phyloP scores from a whole-genome alignment of 2,113 vertebrate genomes.

The Coptodon rendalli region DNA sequence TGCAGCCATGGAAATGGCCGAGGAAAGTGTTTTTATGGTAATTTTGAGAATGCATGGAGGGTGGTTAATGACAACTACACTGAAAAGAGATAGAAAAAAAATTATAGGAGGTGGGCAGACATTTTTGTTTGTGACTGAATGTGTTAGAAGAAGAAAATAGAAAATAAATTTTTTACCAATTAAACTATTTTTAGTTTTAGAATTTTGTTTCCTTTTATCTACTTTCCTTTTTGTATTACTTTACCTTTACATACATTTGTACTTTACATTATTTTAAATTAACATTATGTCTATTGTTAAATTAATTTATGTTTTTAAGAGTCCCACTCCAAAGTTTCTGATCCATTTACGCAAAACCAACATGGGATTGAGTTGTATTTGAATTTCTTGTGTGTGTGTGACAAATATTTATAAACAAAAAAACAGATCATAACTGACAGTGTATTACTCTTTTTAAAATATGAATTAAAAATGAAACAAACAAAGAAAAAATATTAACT shows the following conservation, averaged over 20 bases:
- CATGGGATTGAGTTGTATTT: background rate
- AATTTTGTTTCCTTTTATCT: background rate
- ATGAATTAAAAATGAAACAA: background rate
- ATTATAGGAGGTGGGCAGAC: background rate
- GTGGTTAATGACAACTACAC: background rate
- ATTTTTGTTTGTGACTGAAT: background rate
- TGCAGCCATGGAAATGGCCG: background rate
- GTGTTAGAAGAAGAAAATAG: background rate
- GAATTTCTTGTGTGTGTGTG: background rate
- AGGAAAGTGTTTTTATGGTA: background rate
- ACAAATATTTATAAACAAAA: background rate
- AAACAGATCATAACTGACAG: background rate
- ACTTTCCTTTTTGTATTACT: background rate
- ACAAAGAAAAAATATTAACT: background rate
- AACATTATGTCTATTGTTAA: background rate
- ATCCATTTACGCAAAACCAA: background rate
- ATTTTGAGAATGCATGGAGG: background rate
- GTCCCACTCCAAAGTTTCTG: background rate
- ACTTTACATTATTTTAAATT: background rate
- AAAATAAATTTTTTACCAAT: background rate
- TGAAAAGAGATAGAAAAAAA: background rate
- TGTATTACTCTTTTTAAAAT: background rate
- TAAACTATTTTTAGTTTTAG: background rate
- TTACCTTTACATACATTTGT: background rate
- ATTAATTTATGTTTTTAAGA: background rate